phyloP scores from a whole-genome alignment of 1,140 invertebrate genomes.

The Agraylea sexmaculata region DNA sequence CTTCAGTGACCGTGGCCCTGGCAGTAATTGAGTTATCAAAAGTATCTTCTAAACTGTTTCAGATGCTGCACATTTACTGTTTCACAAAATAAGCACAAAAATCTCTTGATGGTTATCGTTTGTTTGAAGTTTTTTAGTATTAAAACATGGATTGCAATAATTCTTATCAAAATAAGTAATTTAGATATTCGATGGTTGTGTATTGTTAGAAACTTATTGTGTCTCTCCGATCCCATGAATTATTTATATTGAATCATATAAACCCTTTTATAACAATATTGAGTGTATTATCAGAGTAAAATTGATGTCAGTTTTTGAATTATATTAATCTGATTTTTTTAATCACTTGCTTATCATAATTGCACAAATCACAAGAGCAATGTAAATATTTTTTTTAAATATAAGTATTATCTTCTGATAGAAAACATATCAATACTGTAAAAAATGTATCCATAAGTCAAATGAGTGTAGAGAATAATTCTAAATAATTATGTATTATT shows the following conservation, averaged over 20 bases:
- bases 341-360: background rate
- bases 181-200: no score
- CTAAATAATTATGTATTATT: no score
- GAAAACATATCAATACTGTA: background rate
- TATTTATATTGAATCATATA: background rate
- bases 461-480: no score
- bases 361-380: background rate
- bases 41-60: no score
- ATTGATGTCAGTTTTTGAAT: background rate
- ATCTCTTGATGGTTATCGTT: no score
- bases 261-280: background rate
- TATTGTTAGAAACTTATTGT: background rate
- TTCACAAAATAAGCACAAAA: no score
- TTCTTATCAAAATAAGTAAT: no score
- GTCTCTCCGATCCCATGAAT: background rate
- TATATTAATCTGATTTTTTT: background rate
- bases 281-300: background rate
- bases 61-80: no score
- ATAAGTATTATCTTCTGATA: background rate
- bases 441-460: no score
- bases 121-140: no score
- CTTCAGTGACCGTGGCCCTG: slow-evolving; percentile 75
- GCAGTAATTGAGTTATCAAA: slow-evolving; percentile 32
- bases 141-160: no score
- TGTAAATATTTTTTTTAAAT: background rate